Evolutionary conservation across 2,797 vertebrate genomes (phyloP).

Genomic region (Holocentrus rufus): DNA sequence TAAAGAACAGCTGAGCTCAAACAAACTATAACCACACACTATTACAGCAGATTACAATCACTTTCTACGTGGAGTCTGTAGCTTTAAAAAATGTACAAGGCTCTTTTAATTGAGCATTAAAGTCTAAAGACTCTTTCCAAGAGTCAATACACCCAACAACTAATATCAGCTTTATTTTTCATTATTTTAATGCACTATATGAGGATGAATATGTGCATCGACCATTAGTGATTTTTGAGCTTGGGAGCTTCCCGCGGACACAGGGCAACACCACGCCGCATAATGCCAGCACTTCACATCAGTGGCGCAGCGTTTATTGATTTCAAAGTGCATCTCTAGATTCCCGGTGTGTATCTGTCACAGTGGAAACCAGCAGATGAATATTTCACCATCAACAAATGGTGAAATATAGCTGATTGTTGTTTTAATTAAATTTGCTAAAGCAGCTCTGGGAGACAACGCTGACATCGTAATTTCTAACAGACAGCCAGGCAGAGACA

Average conservation of each 20-base stretch:
- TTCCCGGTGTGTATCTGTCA: slow-evolving; percentile 50
- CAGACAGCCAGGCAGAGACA: slow-evolving; percentile 13
- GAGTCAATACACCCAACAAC: slow-evolving; percentile 38
- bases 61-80: slow-evolving; percentile 5
- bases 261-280: slow-evolving; percentile 21
- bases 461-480: slow-evolving; percentile 7
- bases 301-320: slow-evolving; percentile 56
- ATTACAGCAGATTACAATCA: slow-evolving; percentile 24
- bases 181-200: slow-evolving; percentile 23
- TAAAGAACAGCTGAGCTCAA: too few species aligned
- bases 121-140: slow-evolving; percentile 51
- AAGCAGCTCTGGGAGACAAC: slow-evolving; percentile 26
- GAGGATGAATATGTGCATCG: slow-evolving; percentile 40
- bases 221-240: background rate
- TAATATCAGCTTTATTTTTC: slow-evolving; percentile 36
- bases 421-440: slow-evolving; percentile 48
- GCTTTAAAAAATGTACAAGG: background rate
- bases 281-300: slow-evolving; percentile 37
- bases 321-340: slow-evolving; percentile 56
- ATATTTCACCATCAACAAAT: slow-evolving; percentile 46
- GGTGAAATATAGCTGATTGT: slow-evolving; percentile 25
- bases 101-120: slow-evolving; percentile 47
- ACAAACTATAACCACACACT: slow-evolving; percentile 18
- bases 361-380: slow-evolving; percentile 65
- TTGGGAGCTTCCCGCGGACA: slow-evolving; percentile 16